Evolutionary conservation across 2,888 invertebrate species (phyloP), one percentile per base, ranked within the genome.

Genomic region (Aleiodes leptofemur): DNA sequence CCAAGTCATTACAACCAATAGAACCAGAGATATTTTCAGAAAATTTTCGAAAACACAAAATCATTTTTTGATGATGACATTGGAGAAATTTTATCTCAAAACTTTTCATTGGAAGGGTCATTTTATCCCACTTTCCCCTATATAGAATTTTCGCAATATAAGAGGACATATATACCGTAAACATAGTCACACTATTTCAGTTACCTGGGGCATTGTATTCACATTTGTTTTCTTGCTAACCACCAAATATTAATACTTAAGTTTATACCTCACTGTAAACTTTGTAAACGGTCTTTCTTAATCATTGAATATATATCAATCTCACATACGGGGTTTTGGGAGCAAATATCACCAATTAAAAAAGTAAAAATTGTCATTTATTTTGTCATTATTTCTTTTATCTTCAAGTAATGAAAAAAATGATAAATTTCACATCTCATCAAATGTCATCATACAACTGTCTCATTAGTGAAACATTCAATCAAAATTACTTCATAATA

Each of bases 221-320:
- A 83, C 84, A 84, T 84, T 73, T 78, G 79, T 81, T 81, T 83
- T 86, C 5, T 34, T 81, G 86, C 85, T 86, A 86, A 72, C 82
- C 80, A 84, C 77, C 82, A 84, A 82, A 83, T 82, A 82, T 82
- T 84, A 83, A 80, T 79, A 66, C 56, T 77, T 81, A 83, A 82
- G 82, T 83, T 77, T 74, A 53, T 72, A 81, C 81, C 79, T 80
- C 78, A 82, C 74, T 80, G 78, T 83, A 82, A 84, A 79, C 43
- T 43, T 43, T 43, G 2, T 43, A 43, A 43, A 43, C 8, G 43
- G 9, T 43, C 55, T 55, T 16, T 55, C 3, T 16, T 55, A 13
- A n/a, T 61, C 43, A 31, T 43, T 38, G 61, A 0, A 31, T 61
- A 38, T 61, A 59, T 13, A 34, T 34, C n/a, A n/a, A n/a, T n/a